Base-by-base conservation (phyloP, 2,888 invertebrate genomes). In the Epirrhoe alternata region DNA sequence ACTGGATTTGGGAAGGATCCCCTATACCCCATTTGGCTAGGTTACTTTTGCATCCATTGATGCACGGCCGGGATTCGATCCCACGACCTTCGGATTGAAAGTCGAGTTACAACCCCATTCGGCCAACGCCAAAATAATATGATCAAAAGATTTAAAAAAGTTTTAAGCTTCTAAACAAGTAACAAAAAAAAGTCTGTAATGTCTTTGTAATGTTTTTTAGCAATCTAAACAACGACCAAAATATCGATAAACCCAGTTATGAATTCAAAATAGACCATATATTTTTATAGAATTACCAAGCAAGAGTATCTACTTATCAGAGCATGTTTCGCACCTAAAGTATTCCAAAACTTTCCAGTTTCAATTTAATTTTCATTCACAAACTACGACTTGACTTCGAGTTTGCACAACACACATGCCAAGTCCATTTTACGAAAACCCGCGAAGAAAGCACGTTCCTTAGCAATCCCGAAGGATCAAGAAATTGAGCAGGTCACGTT, bases 331-430 rank as follows among this genome's bases (percentile, higher is more conserved):
- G 38, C 50, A 42, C 35, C 61, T 64, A 60, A 69, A 70, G 63
- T 70, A 68, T 66, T 56, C 52, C 49, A 52, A 50, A 58, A 45
- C 62, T 64, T 59, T 59, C 74, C 66, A 59, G 71, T 77, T 77
- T 77, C 77, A 78, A 77, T 80, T 80, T 77, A 81, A 81, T 80
- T 81, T 81, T 77, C 77, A 78, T 79, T 78, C 70, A 64, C 72
- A 61, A 75, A 74, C 77, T 78, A 76, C 74, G 73, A 74, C 66
- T 69, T 68, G 56, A 55, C 69, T 70, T 72, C 66, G 71, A 76
- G 74, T 79, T 78, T 75, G 70, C 68, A 62, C 61, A 56, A 59
- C 64, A 66, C 65, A 62, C 60, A 55, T 24, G 24, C 42, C 4
- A 16, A 45, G 31, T n/a, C 55, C 61, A 61, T 8, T 52, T 38